These are phyloP conservation scores for Ictalurus punctatus DNA, from an alignment of 2,113 vertebrate species.

Conservation along the genomic window DNA sequence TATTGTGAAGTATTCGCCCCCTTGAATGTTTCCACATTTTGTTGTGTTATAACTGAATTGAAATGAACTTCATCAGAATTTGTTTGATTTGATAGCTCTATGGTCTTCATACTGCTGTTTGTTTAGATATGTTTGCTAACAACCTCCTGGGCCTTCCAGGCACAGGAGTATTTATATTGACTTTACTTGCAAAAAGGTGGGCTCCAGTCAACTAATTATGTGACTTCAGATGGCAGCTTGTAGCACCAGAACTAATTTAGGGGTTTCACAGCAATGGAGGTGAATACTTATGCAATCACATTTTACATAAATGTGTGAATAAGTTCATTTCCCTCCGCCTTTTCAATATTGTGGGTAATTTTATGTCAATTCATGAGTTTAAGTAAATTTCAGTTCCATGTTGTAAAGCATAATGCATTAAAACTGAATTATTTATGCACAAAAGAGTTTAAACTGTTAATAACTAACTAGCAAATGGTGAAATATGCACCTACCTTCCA, in stretches of 20 bases:
- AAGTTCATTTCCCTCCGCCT: background rate
- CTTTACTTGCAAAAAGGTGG: background rate
- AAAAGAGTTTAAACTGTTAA: background rate
- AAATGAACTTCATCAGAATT: background rate
- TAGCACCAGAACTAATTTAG: background rate
- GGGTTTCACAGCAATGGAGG: background rate
- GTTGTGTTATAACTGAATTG: background rate
- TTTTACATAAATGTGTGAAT: background rate
- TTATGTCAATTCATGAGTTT: background rate
- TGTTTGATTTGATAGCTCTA: background rate
- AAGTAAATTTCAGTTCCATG: background rate
- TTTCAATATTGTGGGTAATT: background rate
- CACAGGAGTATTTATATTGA: background rate
- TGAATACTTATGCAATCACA: background rate
- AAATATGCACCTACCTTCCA: constrained; percentile 76
- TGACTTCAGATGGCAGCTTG: background rate
- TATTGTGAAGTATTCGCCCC: background rate
- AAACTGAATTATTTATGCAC: background rate
- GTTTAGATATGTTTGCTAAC: background rate
- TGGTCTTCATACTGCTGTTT: background rate
- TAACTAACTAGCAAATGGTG: background rate
- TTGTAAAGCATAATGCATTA: background rate
- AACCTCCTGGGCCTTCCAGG: too few relatives aligned
- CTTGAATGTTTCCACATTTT: background rate
- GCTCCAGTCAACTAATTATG: background rate